Evolutionary conservation across 1,140 invertebrate genomes (phyloP).

Genomic region (Drosophila simulans): DNA sequence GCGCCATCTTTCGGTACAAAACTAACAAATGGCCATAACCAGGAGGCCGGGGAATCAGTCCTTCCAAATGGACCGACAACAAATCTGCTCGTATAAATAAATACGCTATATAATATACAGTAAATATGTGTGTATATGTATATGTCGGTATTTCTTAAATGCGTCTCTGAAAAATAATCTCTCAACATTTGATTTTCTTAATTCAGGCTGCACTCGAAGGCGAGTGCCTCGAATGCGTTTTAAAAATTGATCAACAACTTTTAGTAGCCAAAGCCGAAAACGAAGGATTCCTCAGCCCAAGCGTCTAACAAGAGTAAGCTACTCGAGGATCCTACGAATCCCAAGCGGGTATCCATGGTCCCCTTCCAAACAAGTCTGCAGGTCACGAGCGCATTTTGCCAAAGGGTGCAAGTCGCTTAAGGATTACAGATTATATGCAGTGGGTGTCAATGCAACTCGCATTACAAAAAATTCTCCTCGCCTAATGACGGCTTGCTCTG

Average conservation of each 20-base stretch:
- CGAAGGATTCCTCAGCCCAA: conserved; percentile 16
- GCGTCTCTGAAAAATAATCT: conserved; percentile 78
- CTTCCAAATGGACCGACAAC: conserved; percentile 48
- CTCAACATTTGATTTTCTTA: conserved; percentile 51
- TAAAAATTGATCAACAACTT: conserved; percentile 57
- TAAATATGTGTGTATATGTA: conserved; percentile 56
- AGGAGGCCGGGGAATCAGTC: conserved; percentile 10
- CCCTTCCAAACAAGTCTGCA: conserved; percentile 21
- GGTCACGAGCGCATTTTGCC: conserved; percentile 34
- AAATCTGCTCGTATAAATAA: conserved; percentile 60
- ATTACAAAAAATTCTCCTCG: conserved; percentile 1
- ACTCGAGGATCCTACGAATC: conserved; percentile 20
- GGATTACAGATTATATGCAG: conserved; percentile 1
- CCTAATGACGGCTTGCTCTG: not conserved
- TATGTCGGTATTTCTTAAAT: conserved; percentile 73
- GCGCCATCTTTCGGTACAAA: conserved; percentile 48
- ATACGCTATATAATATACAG: conserved; percentile 52
- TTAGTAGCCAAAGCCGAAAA: conserved; percentile 38
- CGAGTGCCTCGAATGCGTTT: conserved; percentile 24
- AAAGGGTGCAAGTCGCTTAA: conserved; percentile 19
- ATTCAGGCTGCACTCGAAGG: conserved; percentile 48
- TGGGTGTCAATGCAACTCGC: conserved; percentile 1
- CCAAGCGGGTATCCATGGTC: not conserved
- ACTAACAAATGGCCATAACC: conserved; percentile 53
- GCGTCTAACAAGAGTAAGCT: conserved; percentile 47